phyloP scores from a whole-genome alignment of 1,140 invertebrate genomes.

The Scylla paramamosain region DNA sequence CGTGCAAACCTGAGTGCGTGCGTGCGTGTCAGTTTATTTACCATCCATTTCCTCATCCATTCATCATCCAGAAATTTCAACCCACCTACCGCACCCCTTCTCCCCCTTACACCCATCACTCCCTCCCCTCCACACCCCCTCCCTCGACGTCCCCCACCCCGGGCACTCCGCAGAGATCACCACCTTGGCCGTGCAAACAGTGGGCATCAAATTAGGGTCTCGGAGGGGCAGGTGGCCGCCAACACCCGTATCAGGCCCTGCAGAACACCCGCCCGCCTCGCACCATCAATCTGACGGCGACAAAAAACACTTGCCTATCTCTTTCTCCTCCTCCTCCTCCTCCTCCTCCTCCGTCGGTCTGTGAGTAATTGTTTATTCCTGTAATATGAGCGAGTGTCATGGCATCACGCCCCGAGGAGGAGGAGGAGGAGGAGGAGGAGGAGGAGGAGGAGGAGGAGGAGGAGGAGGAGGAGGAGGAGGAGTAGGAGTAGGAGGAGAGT shows the following conservation, averaged over 20 bases:
- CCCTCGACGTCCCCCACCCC: not conserved
- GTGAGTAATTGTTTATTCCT: not conserved
- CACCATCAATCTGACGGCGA: not conserved
- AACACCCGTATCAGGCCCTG: not conserved
- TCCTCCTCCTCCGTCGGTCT: not conserved
- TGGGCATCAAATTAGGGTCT: not conserved
- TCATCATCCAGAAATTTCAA: not conserved
- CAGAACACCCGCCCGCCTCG: not conserved
- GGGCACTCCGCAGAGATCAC: not conserved
- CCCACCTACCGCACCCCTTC: not conserved
- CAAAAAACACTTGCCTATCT: not conserved
- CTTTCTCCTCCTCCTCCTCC: not conserved
- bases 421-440: conserved; percentile 47
- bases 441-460: conserved; percentile 34
- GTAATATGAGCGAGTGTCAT: not conserved
- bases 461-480: not conserved
- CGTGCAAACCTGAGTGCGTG: not conserved
- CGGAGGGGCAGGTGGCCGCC: not conserved
- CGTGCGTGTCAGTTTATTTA: conserved; percentile 42
- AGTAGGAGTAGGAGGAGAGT: not conserved
- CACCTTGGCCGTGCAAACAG: not conserved
- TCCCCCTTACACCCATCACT: not conserved
- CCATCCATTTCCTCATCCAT: conserved; percentile 1
- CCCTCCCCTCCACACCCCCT: not conserved
- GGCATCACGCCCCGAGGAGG: not conserved